Conservation (phyloP, 2,113 vertebrate genomes). For the Tiliqua scincoides region DNA sequence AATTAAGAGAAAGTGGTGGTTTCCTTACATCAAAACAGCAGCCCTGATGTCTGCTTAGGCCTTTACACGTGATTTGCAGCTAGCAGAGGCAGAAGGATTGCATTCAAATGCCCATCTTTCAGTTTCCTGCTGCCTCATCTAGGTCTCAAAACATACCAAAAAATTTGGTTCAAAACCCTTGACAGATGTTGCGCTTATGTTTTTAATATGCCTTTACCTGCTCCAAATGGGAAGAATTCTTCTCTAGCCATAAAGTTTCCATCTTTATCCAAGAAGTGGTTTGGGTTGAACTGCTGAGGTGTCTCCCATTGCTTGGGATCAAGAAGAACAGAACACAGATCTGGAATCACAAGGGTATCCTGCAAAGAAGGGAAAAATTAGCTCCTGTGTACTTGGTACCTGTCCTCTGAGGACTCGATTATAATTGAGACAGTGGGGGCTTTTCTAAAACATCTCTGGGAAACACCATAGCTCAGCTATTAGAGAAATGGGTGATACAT, state of each 20-base stretch:
- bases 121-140: neutral
- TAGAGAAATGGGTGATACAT: too few species aligned
- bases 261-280: constrained; percentile 71
- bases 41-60: too few species aligned
- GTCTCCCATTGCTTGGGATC: constrained; percentile 71
- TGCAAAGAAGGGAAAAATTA: constrained; percentile 38
- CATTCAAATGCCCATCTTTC: neutral
- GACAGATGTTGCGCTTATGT: rapidly evolving
- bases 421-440: too few species aligned
- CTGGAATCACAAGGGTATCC: constrained; percentile 68
- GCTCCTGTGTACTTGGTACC: neutral
- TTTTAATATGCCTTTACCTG: constrained; percentile 52
- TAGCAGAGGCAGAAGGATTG: neutral
- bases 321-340: constrained; percentile 66
- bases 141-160: neutral
- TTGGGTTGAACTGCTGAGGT: constrained; percentile 67
- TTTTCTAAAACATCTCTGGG: too few species aligned
- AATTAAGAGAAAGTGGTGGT: too few species aligned
- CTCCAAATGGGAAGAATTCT: constrained; percentile 74
- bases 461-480: too few species aligned
- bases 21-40: too few species aligned
- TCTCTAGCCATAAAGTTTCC: constrained; percentile 65
- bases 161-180: neutral
- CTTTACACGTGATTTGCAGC: neutral
- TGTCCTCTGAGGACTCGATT: too few species aligned